Base-by-base conservation (phyloP, 2,888 invertebrate genomes). In the Lordiphosa fenestrarum region DNA sequence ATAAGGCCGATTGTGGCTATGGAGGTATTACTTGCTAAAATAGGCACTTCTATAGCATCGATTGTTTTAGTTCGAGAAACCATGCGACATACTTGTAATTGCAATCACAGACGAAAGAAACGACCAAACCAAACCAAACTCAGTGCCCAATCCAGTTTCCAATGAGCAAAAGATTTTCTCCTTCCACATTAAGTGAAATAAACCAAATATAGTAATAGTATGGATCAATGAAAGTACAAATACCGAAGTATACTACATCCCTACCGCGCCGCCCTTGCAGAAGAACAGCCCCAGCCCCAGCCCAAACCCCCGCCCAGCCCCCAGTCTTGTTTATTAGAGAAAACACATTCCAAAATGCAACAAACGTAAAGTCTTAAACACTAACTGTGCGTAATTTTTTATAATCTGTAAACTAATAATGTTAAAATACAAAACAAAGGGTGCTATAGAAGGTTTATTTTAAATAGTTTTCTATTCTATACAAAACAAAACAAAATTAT, bases 1-100 rank as follows among this genome's bases (percentile, higher is more conserved):
- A 55, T 51, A 44, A 44, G 33, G 86, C 87, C 82, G 86, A 87
- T 83, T 87, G 88, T 87, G 87, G 87, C 58, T 87, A 82, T 71
- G 90, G 89, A 87, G 87, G 89, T 86, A 89, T 71, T 88, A 89
- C 89, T 86, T 90, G 90, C 89, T 90, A 89, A 89, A 90, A 89
- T 87, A 89, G 89, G 88, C 88, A 88, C 85, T 89, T 88, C 89
- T 89, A 89, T 90, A 89, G 90, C 89, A 89, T 81, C 81, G 81
- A 73, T 85, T 85, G 81, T 81, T 85, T 81, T 75, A 72, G 60
- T 65, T 69, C 69, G 73, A 78, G 15, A 64, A 38, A 52, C 60
- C 37, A 53, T 48, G 56, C 47, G 62, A 39, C 44, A 50, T 54
- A 53, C 44, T 23, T 42, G 38, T 36, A 25, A 64, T 44, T 51